A percentile compares a stretch with the other conserved stretches of the same genome.
phyloP scores from a whole-genome alignment of 2,797 vertebrate genomes.

The Denticeps clupeoides region DNA sequence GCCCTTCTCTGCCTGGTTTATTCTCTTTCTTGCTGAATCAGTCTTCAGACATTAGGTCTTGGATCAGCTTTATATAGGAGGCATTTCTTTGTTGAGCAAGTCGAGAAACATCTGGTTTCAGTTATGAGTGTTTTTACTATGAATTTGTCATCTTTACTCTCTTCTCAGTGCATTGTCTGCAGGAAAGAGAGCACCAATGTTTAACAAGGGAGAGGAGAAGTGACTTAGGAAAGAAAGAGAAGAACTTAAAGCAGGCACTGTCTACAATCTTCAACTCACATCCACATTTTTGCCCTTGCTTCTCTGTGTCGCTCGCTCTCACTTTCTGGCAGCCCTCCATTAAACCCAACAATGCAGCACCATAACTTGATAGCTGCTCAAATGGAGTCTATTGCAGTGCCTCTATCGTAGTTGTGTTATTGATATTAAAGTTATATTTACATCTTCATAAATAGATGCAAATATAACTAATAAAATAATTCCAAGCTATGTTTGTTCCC shows the following conservation, averaged over 20 bases:
- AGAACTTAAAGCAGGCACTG: no score
- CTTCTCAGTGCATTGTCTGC: neutral
- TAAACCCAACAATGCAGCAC: neutral
- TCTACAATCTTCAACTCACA: neutral
- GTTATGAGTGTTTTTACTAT: neutral
- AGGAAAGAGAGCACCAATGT: no score
- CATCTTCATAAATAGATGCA: no score
- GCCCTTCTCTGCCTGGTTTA: no score
- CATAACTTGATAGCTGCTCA: neutral
- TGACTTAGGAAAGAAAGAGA: no score
- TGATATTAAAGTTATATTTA: no score
- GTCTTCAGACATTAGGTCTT: neutral
- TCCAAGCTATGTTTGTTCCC: conserved; percentile 4
- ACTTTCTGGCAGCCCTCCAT: neutral
- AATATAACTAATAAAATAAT: conserved; percentile 6
- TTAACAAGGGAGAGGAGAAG: no score
- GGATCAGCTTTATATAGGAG: conserved; percentile 5
- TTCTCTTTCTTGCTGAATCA: neutral
- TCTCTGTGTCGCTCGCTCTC: conserved; percentile 2
- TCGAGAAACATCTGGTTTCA: conserved; percentile 15
- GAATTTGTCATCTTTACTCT: neutral
- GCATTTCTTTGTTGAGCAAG: conserved; percentile 4
- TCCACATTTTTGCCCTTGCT: neutral
- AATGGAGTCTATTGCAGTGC: neutral
- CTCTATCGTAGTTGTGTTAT: neutral